These are phyloP conservation scores for Dendrolimus punctatus DNA, from an alignment of 1,140 invertebrate species.

Conservation along the genomic window DNA sequence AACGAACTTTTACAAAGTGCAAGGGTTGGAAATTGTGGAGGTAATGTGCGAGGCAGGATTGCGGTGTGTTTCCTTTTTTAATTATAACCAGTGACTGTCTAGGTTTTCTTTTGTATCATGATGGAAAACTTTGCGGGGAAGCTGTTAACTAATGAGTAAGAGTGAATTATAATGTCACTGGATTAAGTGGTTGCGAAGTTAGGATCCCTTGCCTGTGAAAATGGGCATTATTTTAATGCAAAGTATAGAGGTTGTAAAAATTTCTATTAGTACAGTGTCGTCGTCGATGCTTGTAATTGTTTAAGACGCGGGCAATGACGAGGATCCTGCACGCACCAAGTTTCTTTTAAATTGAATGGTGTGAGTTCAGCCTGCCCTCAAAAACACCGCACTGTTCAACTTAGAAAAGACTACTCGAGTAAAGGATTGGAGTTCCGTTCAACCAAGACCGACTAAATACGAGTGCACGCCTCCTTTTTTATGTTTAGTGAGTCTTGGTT, in stretches of 20 bases:
- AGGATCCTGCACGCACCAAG: conserved; percentile 53
- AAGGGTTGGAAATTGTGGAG: conserved; percentile 52
- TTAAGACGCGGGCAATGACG: conserved; percentile 24
- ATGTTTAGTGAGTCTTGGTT: conserved; percentile 73
- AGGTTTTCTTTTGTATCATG: conserved; percentile 62
- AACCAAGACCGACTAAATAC: conserved; percentile 72
- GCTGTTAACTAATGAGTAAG: conserved; percentile 64
- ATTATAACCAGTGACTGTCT: conserved; percentile 45
- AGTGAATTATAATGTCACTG: conserved; percentile 58
- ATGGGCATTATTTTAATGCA: conserved; percentile 91
- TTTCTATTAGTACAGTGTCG: conserved; percentile 58
- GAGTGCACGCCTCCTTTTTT: conserved; percentile 45
- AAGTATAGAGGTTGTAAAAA: conserved; percentile 88
- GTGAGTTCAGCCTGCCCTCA: conserved; percentile 55
- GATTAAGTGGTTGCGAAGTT: conserved; percentile 57
- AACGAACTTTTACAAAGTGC: conserved; percentile 48
- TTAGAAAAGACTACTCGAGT: conserved; percentile 68
- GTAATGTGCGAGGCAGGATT: conserved; percentile 41
- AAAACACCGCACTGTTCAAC: conserved; percentile 65
- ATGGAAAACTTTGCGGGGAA: conserved; percentile 69
- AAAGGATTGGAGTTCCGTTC: conserved; percentile 69
- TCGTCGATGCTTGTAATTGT: conserved; percentile 29
- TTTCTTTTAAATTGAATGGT: conserved; percentile 72
- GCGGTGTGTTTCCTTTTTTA: conserved; percentile 37
- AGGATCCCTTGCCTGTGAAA: conserved; percentile 76